phyloP scores from a whole-genome alignment of 2,113 vertebrate species.

The Raja brachyura region DNA sequence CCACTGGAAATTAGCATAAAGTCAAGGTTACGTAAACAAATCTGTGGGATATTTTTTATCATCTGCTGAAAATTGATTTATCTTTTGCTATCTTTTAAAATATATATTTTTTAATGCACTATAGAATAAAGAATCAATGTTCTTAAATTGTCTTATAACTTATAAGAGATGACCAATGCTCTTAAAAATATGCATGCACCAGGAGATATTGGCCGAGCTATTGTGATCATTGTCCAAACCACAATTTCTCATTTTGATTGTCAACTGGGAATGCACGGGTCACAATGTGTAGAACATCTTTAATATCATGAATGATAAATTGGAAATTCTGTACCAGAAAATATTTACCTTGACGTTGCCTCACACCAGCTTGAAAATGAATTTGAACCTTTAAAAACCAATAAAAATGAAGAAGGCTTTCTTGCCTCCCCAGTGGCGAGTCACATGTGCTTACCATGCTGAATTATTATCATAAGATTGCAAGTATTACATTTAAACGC shows the following conservation, averaged over 20 bases:
- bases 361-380: background rate
- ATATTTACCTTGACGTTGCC: background rate
- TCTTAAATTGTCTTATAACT: background rate
- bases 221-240: background rate
- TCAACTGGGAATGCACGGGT: background rate
- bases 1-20: background rate
- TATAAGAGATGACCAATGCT: background rate
- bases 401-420: background rate
- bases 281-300: background rate
- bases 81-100: background rate
- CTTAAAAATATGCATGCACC: background rate
- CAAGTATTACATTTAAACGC: background rate
- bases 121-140: background rate
- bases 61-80: background rate
- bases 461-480: background rate
- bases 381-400: background rate
- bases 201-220: background rate
- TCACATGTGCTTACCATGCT: background rate
- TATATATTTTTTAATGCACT: too few relatives aligned
- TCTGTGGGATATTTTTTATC: background rate
- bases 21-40: background rate
- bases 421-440: background rate
- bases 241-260: background rate
- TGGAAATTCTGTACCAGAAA: background rate
- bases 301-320: background rate